These are phyloP conservation scores for Eurytoma californica DNA, from an alignment of 2,888 invertebrate genomes.

Conservation along the genomic window DNA sequence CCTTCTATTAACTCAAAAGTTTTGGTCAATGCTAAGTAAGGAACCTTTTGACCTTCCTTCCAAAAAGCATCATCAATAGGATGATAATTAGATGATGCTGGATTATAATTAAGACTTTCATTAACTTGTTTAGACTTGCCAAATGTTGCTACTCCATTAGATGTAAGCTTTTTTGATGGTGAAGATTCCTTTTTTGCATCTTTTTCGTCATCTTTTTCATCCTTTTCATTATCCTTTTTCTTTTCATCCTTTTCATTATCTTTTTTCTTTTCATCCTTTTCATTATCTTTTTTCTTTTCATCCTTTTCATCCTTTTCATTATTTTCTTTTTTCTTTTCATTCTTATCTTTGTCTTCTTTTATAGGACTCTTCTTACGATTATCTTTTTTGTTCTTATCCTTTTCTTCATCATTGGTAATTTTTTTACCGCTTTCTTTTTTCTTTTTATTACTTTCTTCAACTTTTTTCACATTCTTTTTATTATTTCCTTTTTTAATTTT, in stretches of 20 bases:
- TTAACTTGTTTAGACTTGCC: slow-evolving; percentile 61
- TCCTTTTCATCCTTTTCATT: slow-evolving; percentile 55
- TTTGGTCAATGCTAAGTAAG: slow-evolving; percentile 92
- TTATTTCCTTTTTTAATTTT: too few species aligned
- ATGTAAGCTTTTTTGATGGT: slow-evolving; percentile 36
- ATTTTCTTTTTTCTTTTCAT: slow-evolving; percentile 41
- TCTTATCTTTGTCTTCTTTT: too few species aligned
- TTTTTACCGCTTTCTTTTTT: too few species aligned
- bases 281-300: slow-evolving; percentile 51
- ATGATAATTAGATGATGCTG: slow-evolving; percentile 84
- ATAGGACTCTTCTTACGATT: too few species aligned
- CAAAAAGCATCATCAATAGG: slow-evolving; percentile 90
- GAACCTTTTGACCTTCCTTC: slow-evolving; percentile 85
- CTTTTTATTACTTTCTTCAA: too few species aligned
- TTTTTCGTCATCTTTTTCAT: too few species aligned
- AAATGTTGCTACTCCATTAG: slow-evolving; percentile 44
- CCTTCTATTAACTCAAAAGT: slow-evolving; percentile 94
- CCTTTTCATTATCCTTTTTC: too few species aligned
- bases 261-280: too few species aligned
- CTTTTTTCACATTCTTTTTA: too few species aligned
- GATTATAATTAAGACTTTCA: slow-evolving; percentile 79
- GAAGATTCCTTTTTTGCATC: slow-evolving; percentile 55
- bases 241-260: too few species aligned
- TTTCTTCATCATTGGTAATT: too few species aligned
- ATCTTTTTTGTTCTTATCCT: too few species aligned